phyloP scores from a whole-genome alignment of 2,113 vertebrate genomes.

The Thunnus maccoyii region DNA sequence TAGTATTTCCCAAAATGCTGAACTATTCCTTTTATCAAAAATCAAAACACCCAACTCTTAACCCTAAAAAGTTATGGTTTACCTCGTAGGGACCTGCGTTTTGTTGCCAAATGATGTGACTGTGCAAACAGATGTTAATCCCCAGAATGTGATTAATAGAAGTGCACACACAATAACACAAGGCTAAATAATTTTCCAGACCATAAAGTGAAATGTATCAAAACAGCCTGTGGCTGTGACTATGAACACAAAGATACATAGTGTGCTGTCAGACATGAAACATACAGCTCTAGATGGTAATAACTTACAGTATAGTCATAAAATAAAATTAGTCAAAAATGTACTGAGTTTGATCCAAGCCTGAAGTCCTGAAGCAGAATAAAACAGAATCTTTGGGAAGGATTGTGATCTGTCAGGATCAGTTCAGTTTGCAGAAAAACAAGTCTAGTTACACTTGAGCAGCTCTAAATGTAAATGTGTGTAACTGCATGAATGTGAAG shows the following conservation, averaged over 20 bases:
- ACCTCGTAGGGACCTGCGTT: too few relatives aligned
- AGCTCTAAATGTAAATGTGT: conserved; percentile 37
- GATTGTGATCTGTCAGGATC: conserved; percentile 20
- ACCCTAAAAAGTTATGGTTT: not conserved
- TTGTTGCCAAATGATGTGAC: not conserved
- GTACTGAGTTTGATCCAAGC: conserved; percentile 13
- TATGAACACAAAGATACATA: not conserved
- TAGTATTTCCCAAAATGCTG: too few relatives aligned
- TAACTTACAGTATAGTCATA: conserved; percentile 14
- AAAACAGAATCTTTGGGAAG: not conserved
- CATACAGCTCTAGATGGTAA: conserved; percentile 3
- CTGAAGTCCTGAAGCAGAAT: conserved; percentile 21
- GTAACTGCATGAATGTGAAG: conserved; percentile 15
- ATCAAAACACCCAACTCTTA: too few relatives aligned
- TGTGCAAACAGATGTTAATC: not conserved
- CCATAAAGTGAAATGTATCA: conserved; percentile 8
- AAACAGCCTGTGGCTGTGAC: not conserved
- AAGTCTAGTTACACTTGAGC: conserved; percentile 4
- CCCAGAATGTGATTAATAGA: not conserved
- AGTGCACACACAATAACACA: not conserved
- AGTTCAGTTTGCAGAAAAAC: not conserved
- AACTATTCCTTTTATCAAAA: too few relatives aligned
- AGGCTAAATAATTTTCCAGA: not conserved
- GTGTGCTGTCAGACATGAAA: conserved; percentile 20
- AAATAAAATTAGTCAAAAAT: conserved; percentile 40